Percentiles rank a stretch among this genome's conserved stretches.
Evolutionary conservation across 2,888 invertebrate genomes (phyloP).

Genomic region (Eumacrocentrus americanus): DNA sequence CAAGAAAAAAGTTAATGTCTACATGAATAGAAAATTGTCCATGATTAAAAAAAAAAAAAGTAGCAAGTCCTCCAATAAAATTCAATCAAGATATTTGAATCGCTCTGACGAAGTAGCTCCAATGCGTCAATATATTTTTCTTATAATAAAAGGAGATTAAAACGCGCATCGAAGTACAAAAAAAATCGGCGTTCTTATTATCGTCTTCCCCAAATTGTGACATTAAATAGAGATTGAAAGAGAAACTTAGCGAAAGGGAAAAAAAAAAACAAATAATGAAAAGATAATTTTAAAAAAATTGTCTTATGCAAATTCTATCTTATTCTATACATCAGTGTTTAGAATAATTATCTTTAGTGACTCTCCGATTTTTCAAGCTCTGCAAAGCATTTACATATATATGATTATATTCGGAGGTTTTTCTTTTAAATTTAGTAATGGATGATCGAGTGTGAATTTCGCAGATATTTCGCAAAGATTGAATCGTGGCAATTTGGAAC

Average conservation of each 20-base stretch:
- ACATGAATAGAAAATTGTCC: slow-evolving; percentile 22
- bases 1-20: too few relatives aligned
- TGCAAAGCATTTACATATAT: too few relatives aligned
- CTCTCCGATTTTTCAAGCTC: neutral
- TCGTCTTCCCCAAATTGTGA: slow-evolving; percentile 34
- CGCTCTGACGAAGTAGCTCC: slow-evolving; percentile 10
- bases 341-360: neutral
- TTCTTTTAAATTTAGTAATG: neutral
- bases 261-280: neutral
- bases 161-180: slow-evolving; percentile 36
- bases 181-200: slow-evolving; percentile 21
- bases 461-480: neutral
- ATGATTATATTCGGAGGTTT: neutral
- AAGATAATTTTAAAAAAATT: neutral
- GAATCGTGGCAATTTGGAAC: neutral
- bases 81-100: slow-evolving; percentile 12
- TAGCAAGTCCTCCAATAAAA: neutral
- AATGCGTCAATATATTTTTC: slow-evolving; percentile 36
- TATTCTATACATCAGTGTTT: neutral
- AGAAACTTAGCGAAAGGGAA: neutral
- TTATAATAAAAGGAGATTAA: slow-evolving; percentile 26
- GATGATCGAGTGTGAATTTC: slow-evolving; percentile 6
- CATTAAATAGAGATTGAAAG: slow-evolving; percentile 30
- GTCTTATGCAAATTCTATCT: neutral
- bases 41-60: slow-evolving; percentile 21